Percentiles rank a stretch among this genome's conserved stretches.
Evolutionary conservation across 2,797 vertebrate genomes (phyloP).

Genomic region (Premnoplex brunnescens): DNA sequence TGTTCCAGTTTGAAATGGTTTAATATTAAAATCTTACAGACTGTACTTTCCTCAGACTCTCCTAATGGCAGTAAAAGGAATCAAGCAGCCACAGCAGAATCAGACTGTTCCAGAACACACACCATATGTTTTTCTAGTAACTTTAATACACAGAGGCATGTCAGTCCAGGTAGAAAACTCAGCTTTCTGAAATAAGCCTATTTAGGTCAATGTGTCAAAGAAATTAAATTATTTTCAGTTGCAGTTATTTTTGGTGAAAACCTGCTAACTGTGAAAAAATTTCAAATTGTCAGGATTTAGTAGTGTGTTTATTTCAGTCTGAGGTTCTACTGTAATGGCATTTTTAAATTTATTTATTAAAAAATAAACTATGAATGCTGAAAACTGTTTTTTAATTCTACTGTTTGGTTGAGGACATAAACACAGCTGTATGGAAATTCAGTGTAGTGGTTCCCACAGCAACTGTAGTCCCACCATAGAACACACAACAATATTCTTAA

Average conservation of each 20-base stretch:
- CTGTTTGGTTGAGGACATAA: background rate
- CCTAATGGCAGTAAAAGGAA: background rate
- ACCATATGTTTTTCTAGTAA: background rate
- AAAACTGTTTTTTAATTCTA: background rate
- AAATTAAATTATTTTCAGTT: constrained; percentile 1
- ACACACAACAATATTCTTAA: background rate
- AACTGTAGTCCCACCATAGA: background rate
- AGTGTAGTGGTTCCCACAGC: background rate
- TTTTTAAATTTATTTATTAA: background rate
- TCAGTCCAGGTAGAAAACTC: constrained; percentile 7
- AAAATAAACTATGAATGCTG: background rate
- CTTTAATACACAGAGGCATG: background rate
- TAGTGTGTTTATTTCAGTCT: background rate
- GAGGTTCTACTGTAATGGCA: background rate
- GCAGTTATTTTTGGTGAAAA: background rate
- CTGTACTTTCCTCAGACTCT: background rate
- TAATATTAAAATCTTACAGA: background rate
- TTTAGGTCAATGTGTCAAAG: constrained; percentile 41
- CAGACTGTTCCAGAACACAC: background rate
- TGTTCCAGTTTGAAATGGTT: background rate
- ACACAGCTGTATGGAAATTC: constrained; percentile 8
- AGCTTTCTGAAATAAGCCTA: background rate
- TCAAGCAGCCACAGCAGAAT: background rate
- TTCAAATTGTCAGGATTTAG: background rate
- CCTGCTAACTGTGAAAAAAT: background rate